These are phyloP conservation scores for Anguilla megastoma DNA, from an alignment of 2,797 vertebrate genomes.

Conservation along the genomic window DNA sequence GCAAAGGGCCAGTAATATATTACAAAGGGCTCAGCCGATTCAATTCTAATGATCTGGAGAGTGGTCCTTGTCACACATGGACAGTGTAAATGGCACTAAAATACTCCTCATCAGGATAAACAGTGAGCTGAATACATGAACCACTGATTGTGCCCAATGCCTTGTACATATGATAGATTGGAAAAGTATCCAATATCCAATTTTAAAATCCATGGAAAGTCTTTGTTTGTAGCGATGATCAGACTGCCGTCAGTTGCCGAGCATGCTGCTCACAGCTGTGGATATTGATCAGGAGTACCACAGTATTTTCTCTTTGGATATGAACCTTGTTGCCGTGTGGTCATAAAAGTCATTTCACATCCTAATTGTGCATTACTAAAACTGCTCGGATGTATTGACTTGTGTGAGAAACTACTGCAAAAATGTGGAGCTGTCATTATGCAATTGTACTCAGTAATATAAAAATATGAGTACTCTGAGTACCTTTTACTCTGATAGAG, in stretches of 20 bases:
- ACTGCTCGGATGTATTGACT: neutral
- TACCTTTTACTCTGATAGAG: neutral
- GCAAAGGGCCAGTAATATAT: neutral
- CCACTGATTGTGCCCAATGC: neutral
- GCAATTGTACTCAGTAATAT: neutral
- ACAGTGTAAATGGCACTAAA: neutral
- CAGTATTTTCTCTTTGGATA: neutral
- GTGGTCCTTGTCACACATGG: slow-evolving; percentile 13
- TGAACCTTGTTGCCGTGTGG: neutral
- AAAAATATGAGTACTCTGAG: neutral
- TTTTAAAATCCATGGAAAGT: slow-evolving; percentile 8
- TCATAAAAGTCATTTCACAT: neutral
- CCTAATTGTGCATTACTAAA: neutral
- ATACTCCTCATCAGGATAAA: neutral
- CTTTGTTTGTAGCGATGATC: neutral
- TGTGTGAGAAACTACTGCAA: neutral
- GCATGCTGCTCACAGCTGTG: neutral
- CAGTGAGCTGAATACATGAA: neutral
- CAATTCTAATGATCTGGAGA: slow-evolving; percentile 21
- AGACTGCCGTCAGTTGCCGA: slow-evolving; percentile 6
- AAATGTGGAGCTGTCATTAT: neutral
- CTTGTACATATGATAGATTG: neutral
- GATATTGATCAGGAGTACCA: slow-evolving; percentile 20
- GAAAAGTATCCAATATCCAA: neutral
- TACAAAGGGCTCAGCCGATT: neutral